Base-by-base conservation (phyloP, 2,797 vertebrate genomes). In the Adelosebastes latens region DNA sequence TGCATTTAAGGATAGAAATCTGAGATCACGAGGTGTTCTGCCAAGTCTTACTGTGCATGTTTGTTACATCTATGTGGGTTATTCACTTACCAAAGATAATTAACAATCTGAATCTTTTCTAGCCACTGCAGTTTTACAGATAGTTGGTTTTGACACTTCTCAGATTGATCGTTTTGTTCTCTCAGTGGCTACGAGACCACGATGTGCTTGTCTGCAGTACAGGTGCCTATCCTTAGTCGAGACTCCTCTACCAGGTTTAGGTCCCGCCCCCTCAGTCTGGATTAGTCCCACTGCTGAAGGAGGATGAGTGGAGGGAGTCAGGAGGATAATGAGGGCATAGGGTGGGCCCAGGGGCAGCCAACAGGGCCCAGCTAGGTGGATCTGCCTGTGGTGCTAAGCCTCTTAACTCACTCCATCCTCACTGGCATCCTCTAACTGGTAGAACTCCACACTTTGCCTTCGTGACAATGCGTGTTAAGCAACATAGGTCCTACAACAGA, bases 311-410 rank as follows among this genome's bases (percentile, higher is more conserved):
- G 79, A 83, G 83, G 82, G 81, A 89, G 86, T 91, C 86, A 75
- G 79, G 75, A 82, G 88, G 84, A 91, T 93, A 95, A 95, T 95
- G 93, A 92, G 91, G 85, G 81, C 89, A 91, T 83, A 65, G 75
- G 90, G 69, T 87, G 81, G 84, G 80, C 87, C 80, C 81, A 68
- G 85, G 85, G 85, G 90, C 80, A 83, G 80, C 84, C 86, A 84
- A 75, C 79, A 81, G 76, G 83, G 82, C 81, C 88, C 90, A 86
- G 90, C 86, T 91, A 91, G 89, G 88, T 93, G 93, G 84, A 88
- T 87, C 86, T 79, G 72, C 72, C 81, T 85, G 82, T 83, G 85
- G 80, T 74, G 86, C 79, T 91, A 90, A 93, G 87, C 90, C 87
- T 92, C 87, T 92, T 93, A 87, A 86, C 79, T 84, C 79, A 64